These are phyloP conservation scores for Andrena hattorfiana DNA, from an alignment of 2,888 invertebrate species.

Conservation along the genomic window DNA sequence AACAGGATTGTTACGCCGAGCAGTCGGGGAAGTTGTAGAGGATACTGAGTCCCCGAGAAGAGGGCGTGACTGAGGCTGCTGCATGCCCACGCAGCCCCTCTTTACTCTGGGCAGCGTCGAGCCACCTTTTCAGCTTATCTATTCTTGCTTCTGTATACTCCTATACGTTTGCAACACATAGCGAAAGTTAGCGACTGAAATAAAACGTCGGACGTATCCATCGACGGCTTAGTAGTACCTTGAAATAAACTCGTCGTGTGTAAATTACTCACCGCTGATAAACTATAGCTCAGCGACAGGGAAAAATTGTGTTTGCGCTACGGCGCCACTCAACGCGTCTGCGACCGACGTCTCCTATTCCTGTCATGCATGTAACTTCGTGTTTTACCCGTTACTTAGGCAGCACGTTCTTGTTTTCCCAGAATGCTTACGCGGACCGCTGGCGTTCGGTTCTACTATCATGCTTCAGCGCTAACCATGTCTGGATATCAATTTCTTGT, in stretches of 20 bases:
- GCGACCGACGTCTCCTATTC: conserved; percentile 84
- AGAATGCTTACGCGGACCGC: conserved; percentile 34
- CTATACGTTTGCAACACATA: conserved; percentile 40
- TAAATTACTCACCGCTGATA: conserved; percentile 49
- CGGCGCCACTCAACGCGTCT: conserved; percentile 85
- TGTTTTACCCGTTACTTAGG: conserved; percentile 73
- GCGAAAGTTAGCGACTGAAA: conserved; percentile 25
- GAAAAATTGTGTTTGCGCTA: conserved; percentile 79
- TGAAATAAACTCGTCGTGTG: not conserved
- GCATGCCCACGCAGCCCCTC: conserved; percentile 85
- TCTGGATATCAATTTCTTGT: conserved; percentile 63
- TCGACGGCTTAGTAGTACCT: too few relatives aligned
- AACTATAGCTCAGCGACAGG: conserved; percentile 22
- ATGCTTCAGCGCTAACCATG: conserved; percentile 62
- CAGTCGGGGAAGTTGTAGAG: conserved; percentile 85
- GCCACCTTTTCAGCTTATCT: conserved; percentile 82
- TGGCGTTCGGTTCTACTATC: conserved; percentile 56
- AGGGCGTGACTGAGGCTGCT: conserved; percentile 85
- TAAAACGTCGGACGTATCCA: not conserved
- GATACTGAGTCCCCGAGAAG: conserved; percentile 85
- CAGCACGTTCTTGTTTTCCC: conserved; percentile 45
- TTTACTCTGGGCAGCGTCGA: conserved; percentile 84
- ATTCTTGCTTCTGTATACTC: conserved; percentile 50
- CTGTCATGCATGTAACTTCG: conserved; percentile 85
- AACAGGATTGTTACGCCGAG: conserved; percentile 83